Conservation (phyloP, 2,888 invertebrate species). For the Melitaea athalia region DNA sequence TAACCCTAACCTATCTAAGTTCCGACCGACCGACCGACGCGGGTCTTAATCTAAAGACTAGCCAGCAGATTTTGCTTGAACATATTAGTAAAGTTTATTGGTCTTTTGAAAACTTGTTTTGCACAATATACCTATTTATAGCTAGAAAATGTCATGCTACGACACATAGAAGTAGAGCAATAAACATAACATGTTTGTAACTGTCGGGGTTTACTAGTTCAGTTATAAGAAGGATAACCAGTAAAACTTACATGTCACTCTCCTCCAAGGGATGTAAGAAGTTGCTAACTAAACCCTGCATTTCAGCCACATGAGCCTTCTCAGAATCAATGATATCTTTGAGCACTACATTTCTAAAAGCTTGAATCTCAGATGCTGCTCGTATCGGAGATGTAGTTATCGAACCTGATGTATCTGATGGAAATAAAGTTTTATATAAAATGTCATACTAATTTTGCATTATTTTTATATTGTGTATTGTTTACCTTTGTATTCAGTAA, state of each 20-base stretch:
- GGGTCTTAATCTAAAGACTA: no score
- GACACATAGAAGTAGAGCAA: no score
- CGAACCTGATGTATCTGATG: slow-evolving; percentile 78
- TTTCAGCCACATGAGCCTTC: slow-evolving; percentile 93
- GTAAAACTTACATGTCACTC: slow-evolving; percentile 89
- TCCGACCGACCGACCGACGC: no score
- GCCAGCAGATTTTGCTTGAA: neutral
- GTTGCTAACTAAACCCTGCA: slow-evolving; percentile 91
- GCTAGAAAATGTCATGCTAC: no score
- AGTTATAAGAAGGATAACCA: neutral
- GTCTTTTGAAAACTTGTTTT: no score
- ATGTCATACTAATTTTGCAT: neutral
- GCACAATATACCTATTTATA: no score
- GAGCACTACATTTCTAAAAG: slow-evolving; percentile 92
- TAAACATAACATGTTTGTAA: no score
- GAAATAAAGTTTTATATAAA: neutral
- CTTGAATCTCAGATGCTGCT: slow-evolving; percentile 87
- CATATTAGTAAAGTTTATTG: no score
- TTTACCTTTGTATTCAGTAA: slow-evolving; percentile 91
- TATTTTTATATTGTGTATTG: slow-evolving; percentile 35
- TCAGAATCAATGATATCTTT: slow-evolving; percentile 97
- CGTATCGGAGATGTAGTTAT: slow-evolving; percentile 84
- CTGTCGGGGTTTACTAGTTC: neutral
- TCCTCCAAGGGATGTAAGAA: slow-evolving; percentile 94
- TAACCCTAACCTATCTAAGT: no score